phyloP scores from a whole-genome alignment of 2,113 vertebrate genomes.

The Siniperca chuatsi region DNA sequence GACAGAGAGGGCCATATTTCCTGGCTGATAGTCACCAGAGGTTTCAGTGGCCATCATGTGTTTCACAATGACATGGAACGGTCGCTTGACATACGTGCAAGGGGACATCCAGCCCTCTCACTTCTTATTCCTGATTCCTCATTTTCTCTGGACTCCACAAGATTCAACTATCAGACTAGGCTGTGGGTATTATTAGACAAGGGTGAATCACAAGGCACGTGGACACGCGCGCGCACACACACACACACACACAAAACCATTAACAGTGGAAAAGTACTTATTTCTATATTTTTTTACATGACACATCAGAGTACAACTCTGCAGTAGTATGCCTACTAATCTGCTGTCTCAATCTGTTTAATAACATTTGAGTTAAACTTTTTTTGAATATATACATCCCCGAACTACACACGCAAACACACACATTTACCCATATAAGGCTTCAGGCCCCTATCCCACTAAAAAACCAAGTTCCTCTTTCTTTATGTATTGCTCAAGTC shows the following conservation, averaged over 20 bases:
- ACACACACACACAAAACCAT: neutral
- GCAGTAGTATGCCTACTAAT: neutral
- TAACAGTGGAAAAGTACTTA: conserved; percentile 8
- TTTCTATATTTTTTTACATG: neutral
- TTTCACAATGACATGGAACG: conserved; percentile 86
- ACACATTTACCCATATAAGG: conserved; percentile 60
- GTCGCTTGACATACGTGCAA: conserved; percentile 64
- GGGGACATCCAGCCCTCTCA: conserved; percentile 85
- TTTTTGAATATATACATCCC: neutral
- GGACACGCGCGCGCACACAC: conserved; percentile 14
- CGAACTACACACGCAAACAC: conserved; percentile 27
- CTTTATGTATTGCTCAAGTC: conserved; percentile 85
- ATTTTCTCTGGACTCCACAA: conserved; percentile 80
- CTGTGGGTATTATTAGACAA: conserved; percentile 74
- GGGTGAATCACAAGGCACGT: conserved; percentile 73
- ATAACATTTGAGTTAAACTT: neutral
- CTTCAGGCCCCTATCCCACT: conserved; percentile 62
- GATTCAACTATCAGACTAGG: conserved; percentile 65
- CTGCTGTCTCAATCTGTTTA: neutral
- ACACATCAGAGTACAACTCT: neutral
- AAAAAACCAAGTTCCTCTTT: conserved; percentile 84
- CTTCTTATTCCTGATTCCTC: conserved; percentile 90
- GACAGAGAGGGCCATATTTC: conserved; percentile 69
- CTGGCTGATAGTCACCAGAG: conserved; percentile 73
- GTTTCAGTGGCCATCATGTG: conserved; percentile 84